Percentiles rank a stretch among this genome's conserved stretches.
These are phyloP conservation scores for Actinemys pallida DNA, from an alignment of 2,113 vertebrate species.

Conservation along the genomic window DNA sequence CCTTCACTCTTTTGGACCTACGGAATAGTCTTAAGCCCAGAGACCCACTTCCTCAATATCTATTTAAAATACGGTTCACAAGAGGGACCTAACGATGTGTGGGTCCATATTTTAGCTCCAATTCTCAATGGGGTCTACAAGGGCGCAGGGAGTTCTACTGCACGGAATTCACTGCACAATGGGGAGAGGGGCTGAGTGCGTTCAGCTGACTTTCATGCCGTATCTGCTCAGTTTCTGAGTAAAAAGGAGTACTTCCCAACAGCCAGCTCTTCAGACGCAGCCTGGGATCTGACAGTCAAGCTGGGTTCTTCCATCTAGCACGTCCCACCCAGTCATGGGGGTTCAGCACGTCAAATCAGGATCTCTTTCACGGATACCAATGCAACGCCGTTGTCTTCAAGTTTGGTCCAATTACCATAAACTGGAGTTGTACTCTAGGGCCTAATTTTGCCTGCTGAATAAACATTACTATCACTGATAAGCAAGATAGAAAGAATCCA, in stretches of 20 bases:
- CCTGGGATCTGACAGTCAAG: background rate
- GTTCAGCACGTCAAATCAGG: background rate
- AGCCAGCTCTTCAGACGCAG: background rate
- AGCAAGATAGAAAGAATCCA: background rate
- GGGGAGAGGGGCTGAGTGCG: background rate
- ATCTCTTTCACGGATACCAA: background rate
- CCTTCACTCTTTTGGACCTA: background rate
- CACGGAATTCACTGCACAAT: background rate
- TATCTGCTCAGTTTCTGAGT: background rate
- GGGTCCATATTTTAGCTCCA: background rate
- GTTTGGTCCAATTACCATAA: background rate
- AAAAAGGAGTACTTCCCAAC: background rate
- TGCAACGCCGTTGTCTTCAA: background rate
- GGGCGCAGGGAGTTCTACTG: background rate
- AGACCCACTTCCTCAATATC: background rate
- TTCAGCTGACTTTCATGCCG: background rate
- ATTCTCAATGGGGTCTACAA: rapidly evolving
- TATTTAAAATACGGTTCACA: background rate
- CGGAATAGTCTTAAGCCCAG: background rate
- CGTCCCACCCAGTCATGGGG: background rate
- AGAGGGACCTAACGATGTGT: rapidly evolving
- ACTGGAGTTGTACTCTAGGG: background rate
- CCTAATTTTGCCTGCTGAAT: background rate
- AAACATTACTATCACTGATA: background rate
- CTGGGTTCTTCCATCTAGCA: background rate